Evolutionary conservation across 1,140 invertebrate genomes (phyloP).

Genomic region (Matsumurasca onukii): DNA sequence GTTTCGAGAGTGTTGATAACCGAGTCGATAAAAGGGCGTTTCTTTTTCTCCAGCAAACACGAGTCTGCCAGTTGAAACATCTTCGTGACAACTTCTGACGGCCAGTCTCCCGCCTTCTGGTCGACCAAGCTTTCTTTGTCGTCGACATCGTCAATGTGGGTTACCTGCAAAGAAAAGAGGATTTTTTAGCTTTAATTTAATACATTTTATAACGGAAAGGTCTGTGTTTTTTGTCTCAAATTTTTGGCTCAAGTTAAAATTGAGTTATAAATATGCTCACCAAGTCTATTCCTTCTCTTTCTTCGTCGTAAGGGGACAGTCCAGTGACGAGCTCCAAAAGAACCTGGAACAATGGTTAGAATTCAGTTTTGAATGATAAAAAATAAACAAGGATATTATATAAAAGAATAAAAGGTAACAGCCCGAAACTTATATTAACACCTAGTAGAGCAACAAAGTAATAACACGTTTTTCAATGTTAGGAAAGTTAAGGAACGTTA

Average conservation of each 20-base stretch:
- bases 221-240: slow-evolving; percentile 37
- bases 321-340: slow-evolving; percentile 68
- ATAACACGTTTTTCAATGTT: too few species aligned
- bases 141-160: slow-evolving; percentile 43
- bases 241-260: slow-evolving; percentile 41
- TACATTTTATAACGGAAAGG: not conserved
- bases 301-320: slow-evolving; percentile 58
- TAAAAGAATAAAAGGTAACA: too few species aligned
- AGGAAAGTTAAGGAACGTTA: too few species aligned
- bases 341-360: slow-evolving; percentile 45
- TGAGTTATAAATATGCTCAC: slow-evolving; percentile 47
- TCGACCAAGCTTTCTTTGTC: slow-evolving; percentile 44
- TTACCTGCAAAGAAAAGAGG: slow-evolving; percentile 36
- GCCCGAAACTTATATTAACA: too few species aligned
- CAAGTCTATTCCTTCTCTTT: slow-evolving; percentile 54
- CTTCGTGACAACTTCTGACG: slow-evolving; percentile 32
- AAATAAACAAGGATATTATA: too few species aligned
- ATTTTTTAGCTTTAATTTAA: not conserved
- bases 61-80: slow-evolving; percentile 36
- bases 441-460: too few species aligned
- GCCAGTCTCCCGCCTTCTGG: slow-evolving; percentile 39
- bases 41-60: slow-evolving; percentile 3
- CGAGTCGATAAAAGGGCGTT: not conserved
- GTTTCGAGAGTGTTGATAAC: too few species aligned
- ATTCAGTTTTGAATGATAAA: too few species aligned